Evolutionary conservation across 2,888 invertebrate species (phyloP).

Genomic region (Keiferia lycopersicella): DNA sequence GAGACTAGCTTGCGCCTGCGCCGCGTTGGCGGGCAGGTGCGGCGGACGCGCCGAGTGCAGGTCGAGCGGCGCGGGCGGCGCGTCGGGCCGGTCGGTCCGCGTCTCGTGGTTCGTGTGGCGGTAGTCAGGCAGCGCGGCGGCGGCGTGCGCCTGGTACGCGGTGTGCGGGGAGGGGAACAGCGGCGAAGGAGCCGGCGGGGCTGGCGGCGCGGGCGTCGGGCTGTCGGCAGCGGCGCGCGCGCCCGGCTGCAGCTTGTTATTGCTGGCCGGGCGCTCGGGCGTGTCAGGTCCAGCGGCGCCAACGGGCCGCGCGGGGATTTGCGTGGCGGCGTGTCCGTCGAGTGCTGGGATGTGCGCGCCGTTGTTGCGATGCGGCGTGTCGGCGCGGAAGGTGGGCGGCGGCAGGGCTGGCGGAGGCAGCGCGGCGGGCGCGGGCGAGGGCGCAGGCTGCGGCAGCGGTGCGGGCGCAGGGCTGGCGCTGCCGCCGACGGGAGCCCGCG

Average conservation of each 20-base stretch:
- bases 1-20: constrained; percentile 55
- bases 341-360: constrained; percentile 72
- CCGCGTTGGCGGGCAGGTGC: constrained; percentile 43
- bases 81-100: constrained; percentile 66
- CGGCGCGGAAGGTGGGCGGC: constrained; percentile 83
- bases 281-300: constrained; percentile 71
- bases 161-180: constrained; percentile 67
- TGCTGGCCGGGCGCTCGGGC: constrained; percentile 71
- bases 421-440: constrained; percentile 86
- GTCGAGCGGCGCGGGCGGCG: constrained; percentile 64
- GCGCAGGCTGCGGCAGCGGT: constrained; percentile 85
- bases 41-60: constrained; percentile 64
- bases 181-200: constrained; percentile 69
- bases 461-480: constrained; percentile 84
- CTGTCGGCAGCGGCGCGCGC: constrained; percentile 74
- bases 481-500: constrained; percentile 82
- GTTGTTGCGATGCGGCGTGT: constrained; percentile 66
- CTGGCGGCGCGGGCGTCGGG: constrained; percentile 72
- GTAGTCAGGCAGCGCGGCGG: constrained; percentile 74
- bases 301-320: constrained; percentile 69
- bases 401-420: constrained; percentile 84
- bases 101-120: constrained; percentile 81
- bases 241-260: constrained; percentile 72
- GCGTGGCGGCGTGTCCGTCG: constrained; percentile 72
- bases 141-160: constrained; percentile 76